Evolutionary conservation across 64 coral and sea anemone species (phyloP), one percentile per base, ranked within the genome.

Genomic region (Cladopsammia gracilis): DNA sequence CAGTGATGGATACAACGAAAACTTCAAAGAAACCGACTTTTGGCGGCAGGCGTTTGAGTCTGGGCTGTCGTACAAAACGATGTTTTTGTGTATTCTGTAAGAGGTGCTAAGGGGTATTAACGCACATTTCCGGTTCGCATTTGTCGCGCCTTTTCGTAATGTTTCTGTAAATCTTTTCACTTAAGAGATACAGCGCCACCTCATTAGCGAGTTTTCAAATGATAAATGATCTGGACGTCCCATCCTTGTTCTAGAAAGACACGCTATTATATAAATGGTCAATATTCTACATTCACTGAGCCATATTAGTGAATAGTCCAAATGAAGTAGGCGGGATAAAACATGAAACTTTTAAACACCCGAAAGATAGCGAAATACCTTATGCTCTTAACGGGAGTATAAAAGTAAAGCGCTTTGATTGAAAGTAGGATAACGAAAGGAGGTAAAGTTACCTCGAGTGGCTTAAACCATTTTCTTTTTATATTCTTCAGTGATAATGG

Each of bases 1-100:
- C 20, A 68, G 20, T 26, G 61, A 67, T 51, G 43, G 15, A 18
- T 64, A 48, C 58, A 64, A 83, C 62, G 62, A 10, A 64, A 67
- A 64, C 23, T 64, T 64, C 80, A 84, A 84, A 84, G 80, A 67
- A 14, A 44, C 80, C 80, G 80, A n/a, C 43, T 68, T 84, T n/a
- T 13, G 80, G 80, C 80, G 80, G 80, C 80, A 15, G 45, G 20
- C 62, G 43, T 84, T 84, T 84, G 80, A 84, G 60, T 84, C 80
- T 51, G n/a, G 20, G 22, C 45, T 19, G 7, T 67, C 25, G 80
- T 84, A 64, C 80, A 84, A 84, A 84, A 67, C 62, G 46, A 84
- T 84, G 61, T 84, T 84, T 67, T 67, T 46, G 61, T 7, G 44
- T 75, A 75, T 75, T 75, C 46, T 69, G 5, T 25, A 67, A 47